Percentiles rank a stretch among this genome's conserved stretches.
Conservation (phyloP, 2,797 vertebrate genomes). For the Xenops minutus region DNA sequence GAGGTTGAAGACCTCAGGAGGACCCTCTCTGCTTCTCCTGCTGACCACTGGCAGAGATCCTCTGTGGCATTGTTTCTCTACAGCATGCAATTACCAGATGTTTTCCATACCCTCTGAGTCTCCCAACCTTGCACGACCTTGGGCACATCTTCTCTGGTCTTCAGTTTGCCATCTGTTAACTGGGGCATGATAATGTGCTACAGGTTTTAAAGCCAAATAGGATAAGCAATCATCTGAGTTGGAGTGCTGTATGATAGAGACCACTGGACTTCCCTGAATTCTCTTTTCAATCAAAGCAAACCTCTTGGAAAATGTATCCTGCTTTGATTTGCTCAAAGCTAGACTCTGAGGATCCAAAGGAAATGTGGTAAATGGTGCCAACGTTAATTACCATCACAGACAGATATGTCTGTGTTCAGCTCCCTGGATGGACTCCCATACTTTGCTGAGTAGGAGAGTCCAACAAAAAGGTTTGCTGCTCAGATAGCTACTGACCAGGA, state of each 20-base stretch:
- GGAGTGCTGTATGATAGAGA: not conserved
- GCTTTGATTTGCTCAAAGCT: constrained; percentile 32
- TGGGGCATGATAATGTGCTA: constrained; percentile 48
- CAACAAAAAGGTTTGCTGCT: not conserved
- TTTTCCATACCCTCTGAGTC: not conserved
- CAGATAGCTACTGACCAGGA: not conserved
- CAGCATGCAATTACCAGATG: not conserved
- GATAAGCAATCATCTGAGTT: constrained; percentile 43
- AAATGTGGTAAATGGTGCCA: constrained; percentile 5
- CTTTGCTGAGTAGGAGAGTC: not conserved
- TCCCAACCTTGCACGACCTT: constrained; percentile 31
- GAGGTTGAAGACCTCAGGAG: not conserved
- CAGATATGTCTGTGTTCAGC: not conserved
- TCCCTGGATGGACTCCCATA: not conserved
- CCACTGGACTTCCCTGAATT: constrained; percentile 34
- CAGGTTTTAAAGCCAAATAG: constrained; percentile 60
- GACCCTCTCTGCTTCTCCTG: not conserved
- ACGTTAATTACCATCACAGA: not conserved
- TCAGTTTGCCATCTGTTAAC: constrained; percentile 60
- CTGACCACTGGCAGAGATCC: not conserved
- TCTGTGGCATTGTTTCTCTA: not conserved
- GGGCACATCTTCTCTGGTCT: constrained; percentile 38
- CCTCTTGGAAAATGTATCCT: constrained; percentile 25
- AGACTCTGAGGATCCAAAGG: constrained; percentile 12
- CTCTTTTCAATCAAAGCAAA: constrained; percentile 29